Evolutionary conservation across 2,113 vertebrate species (phyloP), one percentile per base, ranked within the genome.

Genomic region (Toxotes chatareus): DNA sequence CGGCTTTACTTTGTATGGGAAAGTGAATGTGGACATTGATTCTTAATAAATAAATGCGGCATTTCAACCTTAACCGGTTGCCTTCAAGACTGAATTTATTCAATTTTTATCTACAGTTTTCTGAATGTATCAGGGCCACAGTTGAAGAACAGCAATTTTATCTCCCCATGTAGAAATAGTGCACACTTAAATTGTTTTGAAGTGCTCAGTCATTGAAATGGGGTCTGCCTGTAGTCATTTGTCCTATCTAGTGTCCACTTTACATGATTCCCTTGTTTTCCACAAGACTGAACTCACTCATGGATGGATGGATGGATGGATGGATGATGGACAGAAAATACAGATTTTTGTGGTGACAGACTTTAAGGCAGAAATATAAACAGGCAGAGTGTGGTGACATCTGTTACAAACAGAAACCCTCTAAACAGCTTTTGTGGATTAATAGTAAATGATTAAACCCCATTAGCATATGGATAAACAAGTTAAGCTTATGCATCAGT

Each of bases 401-500:
- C 75, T 83, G 91, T 75, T 89, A 42, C 82, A 84, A 89, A 87
- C 56, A 69, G 77, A 87, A 86, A 83, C 57, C 78, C 62, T 75
- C 80, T 75, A 63, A 91, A 89, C 86, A 83, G 86, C 86, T 91
- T 90, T 79, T 80, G 71, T 80, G 87, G 88, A 91, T 93, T 89
- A 91, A 76, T 83, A 70, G 83, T 78, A 84, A 88, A 87, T 74
- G 79, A 88, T 87, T 90, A 86, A 90, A 88, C 77, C 79, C 66
- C 68, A 65, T 92, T 90, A 91, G 74, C 88, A 86, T 87, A 88
- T 76, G 88, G 91, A 87, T 83, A 88, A 92, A 93, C 86, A 90
- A 77, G 84, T 82, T 76, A 87, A 87, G 75, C 86, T 76, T 32
- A 44, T 61, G 72, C 72, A 65, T 79, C 31, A 56, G 57, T 66